These are phyloP conservation scores for Balearica regulorum DNA, from an alignment of 2,797 vertebrate species.

Conservation along the genomic window DNA sequence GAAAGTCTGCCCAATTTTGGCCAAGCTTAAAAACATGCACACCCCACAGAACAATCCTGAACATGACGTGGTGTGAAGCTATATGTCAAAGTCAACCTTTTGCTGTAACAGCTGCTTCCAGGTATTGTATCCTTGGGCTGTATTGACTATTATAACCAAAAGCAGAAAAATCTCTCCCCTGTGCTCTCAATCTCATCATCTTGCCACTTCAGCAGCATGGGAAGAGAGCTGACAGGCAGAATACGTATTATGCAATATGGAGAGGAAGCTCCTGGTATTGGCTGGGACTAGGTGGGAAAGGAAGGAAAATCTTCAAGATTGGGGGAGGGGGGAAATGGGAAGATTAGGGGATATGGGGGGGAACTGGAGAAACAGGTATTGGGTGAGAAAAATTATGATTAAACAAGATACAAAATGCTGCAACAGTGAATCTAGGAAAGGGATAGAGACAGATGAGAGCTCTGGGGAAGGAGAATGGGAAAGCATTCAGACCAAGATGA, in stretches of 20 bases:
- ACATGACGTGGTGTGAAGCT: neutral
- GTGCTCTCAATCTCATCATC: neutral
- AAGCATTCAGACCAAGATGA: neutral
- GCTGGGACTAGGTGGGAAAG: neutral
- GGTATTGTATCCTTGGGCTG: neutral
- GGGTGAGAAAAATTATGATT: neutral
- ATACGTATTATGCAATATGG: neutral
- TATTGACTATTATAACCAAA: neutral
- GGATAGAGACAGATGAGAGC: neutral
- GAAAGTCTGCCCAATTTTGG: neutral
- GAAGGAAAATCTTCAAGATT: neutral
- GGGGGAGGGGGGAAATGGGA: neutral
- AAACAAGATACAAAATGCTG: neutral
- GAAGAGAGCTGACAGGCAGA: neutral
- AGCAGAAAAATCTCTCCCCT: neutral
- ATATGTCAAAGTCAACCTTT: neutral
- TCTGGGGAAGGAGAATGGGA: neutral
- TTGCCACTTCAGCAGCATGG: neutral
- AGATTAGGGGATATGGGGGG: neutral
- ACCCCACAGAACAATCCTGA: neutral
- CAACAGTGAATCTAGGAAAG: neutral
- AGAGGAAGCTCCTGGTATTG: neutral
- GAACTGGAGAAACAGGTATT: neutral
- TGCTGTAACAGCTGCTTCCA: neutral
- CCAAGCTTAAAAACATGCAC: neutral